phyloP scores from a whole-genome alignment of 2,113 vertebrate species.

The Motacilla tschutschensis region DNA sequence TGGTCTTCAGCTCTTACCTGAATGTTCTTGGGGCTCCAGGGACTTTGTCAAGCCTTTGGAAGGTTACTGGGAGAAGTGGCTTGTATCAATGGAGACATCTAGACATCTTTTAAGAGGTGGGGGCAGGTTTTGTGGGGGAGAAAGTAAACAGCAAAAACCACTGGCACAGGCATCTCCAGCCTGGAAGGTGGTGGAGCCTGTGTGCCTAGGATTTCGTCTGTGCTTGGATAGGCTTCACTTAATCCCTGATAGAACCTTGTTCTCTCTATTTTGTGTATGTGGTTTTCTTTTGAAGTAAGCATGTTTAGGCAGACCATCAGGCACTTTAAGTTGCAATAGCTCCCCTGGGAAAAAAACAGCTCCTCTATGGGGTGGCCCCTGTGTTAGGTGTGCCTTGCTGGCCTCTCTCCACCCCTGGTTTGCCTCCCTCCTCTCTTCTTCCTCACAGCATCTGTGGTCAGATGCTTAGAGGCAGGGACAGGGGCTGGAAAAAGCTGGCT shows the following conservation, averaged over 20 bases:
- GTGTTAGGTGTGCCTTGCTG: neutral
- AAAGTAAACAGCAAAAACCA: neutral
- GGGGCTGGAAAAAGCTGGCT: conserved; percentile 35
- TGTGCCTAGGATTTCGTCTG: neutral
- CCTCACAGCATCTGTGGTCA: neutral
- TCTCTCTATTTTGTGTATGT: neutral
- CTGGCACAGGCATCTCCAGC: neutral
- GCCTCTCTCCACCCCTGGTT: neutral
- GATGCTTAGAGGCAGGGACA: neutral
- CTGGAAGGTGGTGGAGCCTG: neutral
- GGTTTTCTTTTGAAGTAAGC: neutral
- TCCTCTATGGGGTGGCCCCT: neutral
- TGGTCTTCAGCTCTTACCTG: neutral
- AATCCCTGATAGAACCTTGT: neutral
- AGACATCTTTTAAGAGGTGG: neutral
- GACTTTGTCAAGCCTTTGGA: neutral
- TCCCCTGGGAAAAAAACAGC: neutral
- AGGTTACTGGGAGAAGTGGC: neutral
- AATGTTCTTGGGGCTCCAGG: neutral
- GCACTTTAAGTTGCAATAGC: neutral
- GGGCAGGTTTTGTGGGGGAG: fast-evolving
- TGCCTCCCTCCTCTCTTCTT: neutral
- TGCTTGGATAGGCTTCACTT: neutral
- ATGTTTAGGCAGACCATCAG: neutral
- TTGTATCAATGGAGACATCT: neutral